phyloP scores from a whole-genome alignment of 2,113 vertebrate species.

The Sitta europaea region DNA sequence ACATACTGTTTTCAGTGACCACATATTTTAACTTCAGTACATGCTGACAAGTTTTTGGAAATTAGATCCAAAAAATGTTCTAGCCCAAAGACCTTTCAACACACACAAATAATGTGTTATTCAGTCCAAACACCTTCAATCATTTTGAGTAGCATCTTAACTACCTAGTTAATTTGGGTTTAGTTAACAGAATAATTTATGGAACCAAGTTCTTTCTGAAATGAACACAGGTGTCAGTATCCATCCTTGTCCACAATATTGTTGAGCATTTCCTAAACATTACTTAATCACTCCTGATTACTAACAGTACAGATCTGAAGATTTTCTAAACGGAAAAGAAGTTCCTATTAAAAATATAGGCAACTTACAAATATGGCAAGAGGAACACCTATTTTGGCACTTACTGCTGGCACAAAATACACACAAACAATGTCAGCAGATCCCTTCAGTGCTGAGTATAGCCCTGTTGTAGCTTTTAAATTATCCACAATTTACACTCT shows the following conservation, averaged over 20 bases:
- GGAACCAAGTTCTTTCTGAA: background rate
- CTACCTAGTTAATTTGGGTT: background rate
- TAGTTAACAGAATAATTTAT: background rate
- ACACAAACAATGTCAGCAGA: background rate
- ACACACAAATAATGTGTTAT: background rate
- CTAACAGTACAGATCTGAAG: background rate
- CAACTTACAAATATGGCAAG: background rate
- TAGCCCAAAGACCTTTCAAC: background rate
- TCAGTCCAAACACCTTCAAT: slow-evolving; percentile 34
- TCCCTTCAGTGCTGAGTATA: background rate
- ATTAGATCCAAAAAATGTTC: slow-evolving; percentile 45
- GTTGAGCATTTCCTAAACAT: background rate
- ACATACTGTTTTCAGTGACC: slow-evolving; percentile 54
- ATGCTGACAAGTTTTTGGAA: slow-evolving; percentile 58
- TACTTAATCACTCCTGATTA: background rate
- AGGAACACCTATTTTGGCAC: background rate
- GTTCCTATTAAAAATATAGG: background rate
- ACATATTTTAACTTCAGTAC: slow-evolving; percentile 59
- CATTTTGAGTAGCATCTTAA: background rate
- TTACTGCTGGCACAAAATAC: background rate
- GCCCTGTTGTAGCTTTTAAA: background rate
- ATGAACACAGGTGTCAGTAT: background rate
- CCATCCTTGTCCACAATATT: background rate
- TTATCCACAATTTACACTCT: background rate
- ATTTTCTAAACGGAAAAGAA: background rate